A percentile compares a stretch with the other conserved stretches of the same genome.
These are phyloP conservation scores for Oplegnathus fasciatus DNA, from an alignment of 2,113 vertebrate species.

Conservation along the genomic window DNA sequence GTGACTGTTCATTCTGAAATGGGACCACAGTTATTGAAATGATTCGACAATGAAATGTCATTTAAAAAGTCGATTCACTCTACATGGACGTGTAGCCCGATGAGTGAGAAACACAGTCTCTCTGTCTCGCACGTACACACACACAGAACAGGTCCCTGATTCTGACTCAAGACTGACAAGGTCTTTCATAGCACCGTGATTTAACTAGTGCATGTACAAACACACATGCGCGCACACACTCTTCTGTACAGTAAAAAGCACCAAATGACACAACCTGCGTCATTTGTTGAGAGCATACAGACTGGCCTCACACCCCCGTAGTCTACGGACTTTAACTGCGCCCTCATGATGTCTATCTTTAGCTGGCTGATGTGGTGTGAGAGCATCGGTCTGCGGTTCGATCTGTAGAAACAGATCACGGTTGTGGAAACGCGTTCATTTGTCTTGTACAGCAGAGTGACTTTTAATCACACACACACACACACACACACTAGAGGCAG, in stretches of 20 bases:
- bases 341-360: slow-evolving; percentile 14
- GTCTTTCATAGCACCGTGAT: slow-evolving; percentile 84
- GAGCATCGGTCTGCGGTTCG: slow-evolving; percentile 14
- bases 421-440: slow-evolving; percentile 31
- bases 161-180: slow-evolving; percentile 74
- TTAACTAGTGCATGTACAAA: slow-evolving; percentile 73
- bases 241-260: slow-evolving; percentile 74
- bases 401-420: slow-evolving; percentile 42
- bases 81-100: slow-evolving; percentile 26
- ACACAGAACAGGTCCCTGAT: slow-evolving; percentile 81
- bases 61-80: slow-evolving; percentile 32
- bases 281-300: slow-evolving; percentile 34
- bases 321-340: not conserved
- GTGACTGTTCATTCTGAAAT: slow-evolving; percentile 46
- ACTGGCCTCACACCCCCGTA: slow-evolving; percentile 6
- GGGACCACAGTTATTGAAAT: slow-evolving; percentile 49
- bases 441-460: slow-evolving; percentile 58
- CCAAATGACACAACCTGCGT: slow-evolving; percentile 43
- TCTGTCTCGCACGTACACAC: slow-evolving; percentile 17
- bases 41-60: slow-evolving; percentile 25
- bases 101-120: slow-evolving; percentile 43
- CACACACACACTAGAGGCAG: slow-evolving; percentile 42
- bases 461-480: slow-evolving; percentile 28
- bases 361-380: slow-evolving; percentile 10
- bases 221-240: slow-evolving; percentile 41